A percentile compares a stretch with the other conserved stretches of the same genome.
Conservation (phyloP, 2,888 invertebrate genomes). For the Erpobdella octoculata region DNA sequence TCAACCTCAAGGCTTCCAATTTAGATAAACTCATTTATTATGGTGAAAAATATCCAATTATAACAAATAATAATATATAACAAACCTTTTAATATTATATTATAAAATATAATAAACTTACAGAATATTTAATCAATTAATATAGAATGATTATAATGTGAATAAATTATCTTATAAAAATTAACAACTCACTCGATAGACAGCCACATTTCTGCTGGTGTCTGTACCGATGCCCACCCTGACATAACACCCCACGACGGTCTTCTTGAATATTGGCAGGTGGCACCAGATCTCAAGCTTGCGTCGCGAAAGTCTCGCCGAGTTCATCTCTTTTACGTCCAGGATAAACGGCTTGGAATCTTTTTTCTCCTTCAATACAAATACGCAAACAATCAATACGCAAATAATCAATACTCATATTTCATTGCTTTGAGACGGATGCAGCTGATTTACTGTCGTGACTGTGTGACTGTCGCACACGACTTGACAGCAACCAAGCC, state of each 20-base stretch:
- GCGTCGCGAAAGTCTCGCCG: neutral
- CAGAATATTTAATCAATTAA: neutral
- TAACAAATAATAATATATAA: too few relatives aligned
- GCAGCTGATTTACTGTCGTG: too few relatives aligned
- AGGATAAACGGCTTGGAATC: neutral
- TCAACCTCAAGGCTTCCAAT: too few relatives aligned
- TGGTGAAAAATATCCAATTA: too few relatives aligned
- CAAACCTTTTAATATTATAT: too few relatives aligned
- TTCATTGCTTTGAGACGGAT: too few relatives aligned
- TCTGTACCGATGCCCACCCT: slow-evolving; percentile 77
- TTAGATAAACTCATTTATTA: too few relatives aligned
- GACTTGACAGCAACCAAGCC: too few relatives aligned
- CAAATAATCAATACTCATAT: too few relatives aligned
- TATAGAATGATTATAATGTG: neutral
- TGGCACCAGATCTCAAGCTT: slow-evolving; percentile 64
- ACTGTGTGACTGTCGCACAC: too few relatives aligned
- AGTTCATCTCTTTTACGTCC: neutral
- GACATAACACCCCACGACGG: slow-evolving; percentile 85
- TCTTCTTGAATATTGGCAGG: slow-evolving; percentile 84
- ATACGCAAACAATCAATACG: too few relatives aligned
- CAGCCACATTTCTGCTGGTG: slow-evolving; percentile 31
- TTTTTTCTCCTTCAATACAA: neutral
- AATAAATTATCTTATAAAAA: neutral
- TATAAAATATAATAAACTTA: too few relatives aligned
- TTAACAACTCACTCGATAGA: slow-evolving; percentile 31